These are phyloP conservation scores for Cynodonichthys magdalenae DNA, from an alignment of 2,797 vertebrate species.

Conservation along the genomic window DNA sequence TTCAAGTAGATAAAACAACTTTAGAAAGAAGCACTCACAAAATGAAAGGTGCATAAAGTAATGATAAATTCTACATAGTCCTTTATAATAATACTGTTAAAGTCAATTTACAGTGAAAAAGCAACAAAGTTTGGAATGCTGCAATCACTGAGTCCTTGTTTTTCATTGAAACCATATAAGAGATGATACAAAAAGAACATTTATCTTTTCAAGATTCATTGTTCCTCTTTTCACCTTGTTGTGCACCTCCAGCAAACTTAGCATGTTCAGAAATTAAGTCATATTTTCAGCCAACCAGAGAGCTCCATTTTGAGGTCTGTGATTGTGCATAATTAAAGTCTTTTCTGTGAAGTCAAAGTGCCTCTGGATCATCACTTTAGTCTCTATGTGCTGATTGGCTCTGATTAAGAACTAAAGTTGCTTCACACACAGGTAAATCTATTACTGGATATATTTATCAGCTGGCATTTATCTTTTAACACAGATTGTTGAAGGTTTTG, in stretches of 20 bases:
- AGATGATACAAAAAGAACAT: too few species aligned
- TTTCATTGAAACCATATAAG: too few species aligned
- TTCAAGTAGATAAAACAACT: too few species aligned
- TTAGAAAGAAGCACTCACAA: too few species aligned
- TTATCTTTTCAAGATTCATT: background rate
- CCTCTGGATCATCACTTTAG: constrained; percentile 18
- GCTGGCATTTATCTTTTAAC: constrained; percentile 9
- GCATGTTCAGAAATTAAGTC: background rate
- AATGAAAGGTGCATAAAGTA: too few species aligned
- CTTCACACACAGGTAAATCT: constrained; percentile 15
- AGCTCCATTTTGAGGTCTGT: background rate
- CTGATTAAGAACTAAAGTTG: constrained; percentile 30
- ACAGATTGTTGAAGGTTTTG: background rate
- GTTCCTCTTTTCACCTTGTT: background rate
- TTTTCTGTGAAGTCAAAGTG: constrained; percentile 32
- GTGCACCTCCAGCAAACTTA: background rate
- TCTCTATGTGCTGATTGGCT: constrained; percentile 33
- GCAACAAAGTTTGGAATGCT: too few species aligned
- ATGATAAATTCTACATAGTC: too few species aligned
- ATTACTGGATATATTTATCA: background rate
- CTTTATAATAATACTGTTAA: too few species aligned
- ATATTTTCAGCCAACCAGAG: constrained; percentile 19
- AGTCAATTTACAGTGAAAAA: too few species aligned
- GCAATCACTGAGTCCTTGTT: too few species aligned
- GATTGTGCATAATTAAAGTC: constrained; percentile 48